phyloP scores from a whole-genome alignment of 2,113 vertebrate genomes.

The Pseudorectes ferrugineus region DNA sequence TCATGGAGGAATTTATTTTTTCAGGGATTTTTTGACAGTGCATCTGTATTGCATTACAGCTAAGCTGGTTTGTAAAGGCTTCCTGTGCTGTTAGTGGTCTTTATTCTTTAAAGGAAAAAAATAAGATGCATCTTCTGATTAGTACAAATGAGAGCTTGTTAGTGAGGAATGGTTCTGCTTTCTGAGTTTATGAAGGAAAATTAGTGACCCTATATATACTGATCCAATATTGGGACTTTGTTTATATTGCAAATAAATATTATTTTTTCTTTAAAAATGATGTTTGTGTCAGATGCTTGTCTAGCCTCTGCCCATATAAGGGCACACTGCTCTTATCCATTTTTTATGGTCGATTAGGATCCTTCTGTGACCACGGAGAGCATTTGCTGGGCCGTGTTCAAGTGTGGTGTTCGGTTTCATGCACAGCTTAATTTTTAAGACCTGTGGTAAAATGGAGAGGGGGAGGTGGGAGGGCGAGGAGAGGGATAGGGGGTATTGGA shows the following conservation, averaged over 20 bases:
- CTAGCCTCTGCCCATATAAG: constrained; percentile 35
- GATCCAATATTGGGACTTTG: constrained; percentile 91
- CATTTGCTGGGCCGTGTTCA: constrained; percentile 39
- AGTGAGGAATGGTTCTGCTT: constrained; percentile 84
- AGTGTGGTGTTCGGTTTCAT: constrained; percentile 44
- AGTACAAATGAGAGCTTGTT: constrained; percentile 83
- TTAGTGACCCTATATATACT: constrained; percentile 83
- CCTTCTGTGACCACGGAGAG: constrained; percentile 8
- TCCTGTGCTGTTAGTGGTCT: constrained; percentile 84
- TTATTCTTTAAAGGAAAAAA: constrained; percentile 70
- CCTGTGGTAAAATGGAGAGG: constrained; percentile 31
- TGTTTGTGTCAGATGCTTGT: constrained; percentile 54
- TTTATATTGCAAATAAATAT: constrained; percentile 99
- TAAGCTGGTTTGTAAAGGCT: constrained; percentile 83
- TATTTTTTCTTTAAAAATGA: constrained; percentile 95
- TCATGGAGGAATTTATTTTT: constrained; percentile 87
- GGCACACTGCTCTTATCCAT: not conserved
- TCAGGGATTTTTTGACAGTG: constrained; percentile 96
- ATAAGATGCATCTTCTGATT: constrained; percentile 78
- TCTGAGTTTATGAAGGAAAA: constrained; percentile 91
- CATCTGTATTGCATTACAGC: constrained; percentile 88
- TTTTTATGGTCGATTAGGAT: constrained; percentile 1
- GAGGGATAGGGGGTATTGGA: constrained; percentile 4
- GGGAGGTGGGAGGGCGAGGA: not conserved
- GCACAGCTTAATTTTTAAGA: constrained; percentile 57